Percentiles rank a stretch among this genome's conserved stretches.
Conservation (phyloP, 2,113 vertebrate species). For the Menura novaehollandiae region DNA sequence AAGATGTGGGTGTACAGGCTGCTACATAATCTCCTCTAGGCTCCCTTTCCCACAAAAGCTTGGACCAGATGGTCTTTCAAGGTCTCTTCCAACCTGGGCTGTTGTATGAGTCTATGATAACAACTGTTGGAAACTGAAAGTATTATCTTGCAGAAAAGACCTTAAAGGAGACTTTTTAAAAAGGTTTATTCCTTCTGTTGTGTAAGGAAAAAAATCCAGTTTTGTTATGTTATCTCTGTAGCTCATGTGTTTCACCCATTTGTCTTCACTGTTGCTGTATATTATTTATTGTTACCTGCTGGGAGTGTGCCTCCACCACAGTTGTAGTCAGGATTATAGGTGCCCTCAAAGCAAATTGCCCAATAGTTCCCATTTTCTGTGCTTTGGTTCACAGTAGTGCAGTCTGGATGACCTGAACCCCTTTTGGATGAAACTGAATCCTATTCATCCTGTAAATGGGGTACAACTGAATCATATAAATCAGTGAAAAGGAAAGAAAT, state of each 20-base stretch:
- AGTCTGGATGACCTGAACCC: not conserved
- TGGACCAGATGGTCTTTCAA: not conserved
- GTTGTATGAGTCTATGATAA: not conserved
- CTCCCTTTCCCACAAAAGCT: not conserved
- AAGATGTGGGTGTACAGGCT: not conserved
- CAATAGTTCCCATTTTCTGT: not conserved
- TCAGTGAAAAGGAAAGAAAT: not conserved
- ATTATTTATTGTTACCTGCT: slow-evolving; percentile 4
- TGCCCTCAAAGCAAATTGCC: not conserved
- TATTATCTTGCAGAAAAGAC: not conserved
- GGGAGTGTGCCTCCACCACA: not conserved
- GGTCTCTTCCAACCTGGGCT: not conserved
- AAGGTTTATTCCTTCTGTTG: not conserved
- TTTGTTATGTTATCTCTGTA: not conserved
- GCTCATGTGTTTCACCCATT: not conserved
- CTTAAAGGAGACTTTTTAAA: not conserved
- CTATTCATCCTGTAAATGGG: slow-evolving; percentile 7
- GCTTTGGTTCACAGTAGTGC: not conserved
- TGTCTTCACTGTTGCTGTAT: not conserved
- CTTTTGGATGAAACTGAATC: not conserved
- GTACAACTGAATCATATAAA: not conserved
- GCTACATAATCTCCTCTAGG: not conserved
- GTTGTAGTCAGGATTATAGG: not conserved
- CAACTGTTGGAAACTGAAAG: not conserved
- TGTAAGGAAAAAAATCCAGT: not conserved